Conservation (phyloP, 2,888 invertebrate species). For the Azorinus chamasolen region DNA sequence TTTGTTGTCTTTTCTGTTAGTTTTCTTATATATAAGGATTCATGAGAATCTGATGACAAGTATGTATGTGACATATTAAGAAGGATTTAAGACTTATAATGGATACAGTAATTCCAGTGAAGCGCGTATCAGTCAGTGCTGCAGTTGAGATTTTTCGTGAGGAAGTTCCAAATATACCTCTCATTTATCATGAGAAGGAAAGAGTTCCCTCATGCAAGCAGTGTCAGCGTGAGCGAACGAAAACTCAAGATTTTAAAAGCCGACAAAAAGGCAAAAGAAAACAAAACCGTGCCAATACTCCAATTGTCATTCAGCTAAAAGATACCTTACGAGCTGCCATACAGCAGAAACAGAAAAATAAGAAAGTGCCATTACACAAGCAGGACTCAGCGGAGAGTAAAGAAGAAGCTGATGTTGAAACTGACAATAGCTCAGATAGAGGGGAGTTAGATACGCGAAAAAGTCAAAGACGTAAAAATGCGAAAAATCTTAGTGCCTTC, state of each 20-base stretch:
- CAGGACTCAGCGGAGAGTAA: slow-evolving; percentile 59
- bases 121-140: slow-evolving; percentile 77
- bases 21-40: too few relatives aligned
- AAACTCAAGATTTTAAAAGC: slow-evolving; percentile 42
- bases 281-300: slow-evolving; percentile 77
- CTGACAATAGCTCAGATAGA: slow-evolving; percentile 58
- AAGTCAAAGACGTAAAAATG: slow-evolving; percentile 73
- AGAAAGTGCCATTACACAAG: slow-evolving; percentile 59
- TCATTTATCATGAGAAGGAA: slow-evolving; percentile 23
- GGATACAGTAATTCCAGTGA: slow-evolving; percentile 55
- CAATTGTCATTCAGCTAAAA: slow-evolving; percentile 81
- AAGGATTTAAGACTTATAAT: background rate
- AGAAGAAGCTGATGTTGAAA: slow-evolving; percentile 55
- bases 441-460: slow-evolving; percentile 47
- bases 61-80: too few relatives aligned
- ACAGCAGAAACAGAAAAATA: slow-evolving; percentile 73
- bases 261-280: slow-evolving; percentile 61
- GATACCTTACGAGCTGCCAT: slow-evolving; percentile 78
- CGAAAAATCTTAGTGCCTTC: slow-evolving; percentile 84
- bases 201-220: slow-evolving; percentile 76
- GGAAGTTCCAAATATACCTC: slow-evolving; percentile 58
- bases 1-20: too few relatives aligned
- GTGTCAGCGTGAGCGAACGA: slow-evolving; percentile 79
- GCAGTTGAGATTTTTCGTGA: slow-evolving; percentile 78
- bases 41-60: too few relatives aligned